Conservation (phyloP, 2,888 invertebrate species). For the Ephialtes manifestator region DNA sequence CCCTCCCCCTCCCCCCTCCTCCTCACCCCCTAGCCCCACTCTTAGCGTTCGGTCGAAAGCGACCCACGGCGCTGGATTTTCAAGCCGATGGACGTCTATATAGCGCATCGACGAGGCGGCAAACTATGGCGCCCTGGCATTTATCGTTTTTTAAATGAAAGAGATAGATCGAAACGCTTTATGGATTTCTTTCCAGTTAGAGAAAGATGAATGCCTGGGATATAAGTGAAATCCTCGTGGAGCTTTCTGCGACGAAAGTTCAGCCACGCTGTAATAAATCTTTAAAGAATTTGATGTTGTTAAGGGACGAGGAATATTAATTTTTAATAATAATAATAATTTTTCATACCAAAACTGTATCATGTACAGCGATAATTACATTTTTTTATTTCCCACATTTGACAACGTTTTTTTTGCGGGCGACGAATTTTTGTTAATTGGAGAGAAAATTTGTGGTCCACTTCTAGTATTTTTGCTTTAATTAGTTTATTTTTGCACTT, state of each 20-base stretch:
- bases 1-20: not conserved
- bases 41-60: not conserved
- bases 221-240: conserved; percentile 57
- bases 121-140: conserved; percentile 5
- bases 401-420: too few species aligned
- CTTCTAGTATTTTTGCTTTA: too few species aligned
- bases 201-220: conserved; percentile 33
- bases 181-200: conserved; percentile 36
- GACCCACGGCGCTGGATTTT: conserved; percentile 39
- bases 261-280: not conserved
- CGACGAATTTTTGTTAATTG: too few species aligned
- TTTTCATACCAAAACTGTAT: too few species aligned
- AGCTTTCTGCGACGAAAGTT: conserved; percentile 41
- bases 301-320: too few species aligned
- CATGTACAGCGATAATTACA: too few species aligned
- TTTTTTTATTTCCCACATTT: too few species aligned
- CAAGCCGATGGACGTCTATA: conserved; percentile 59
- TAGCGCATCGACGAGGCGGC: conserved; percentile 26
- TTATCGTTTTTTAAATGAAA: conserved; percentile 48
- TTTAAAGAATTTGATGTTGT: too few species aligned
- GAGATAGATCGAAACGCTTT: conserved; percentile 56
- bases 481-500: too few species aligned
- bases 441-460: too few species aligned
- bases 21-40: too few species aligned
- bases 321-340: too few species aligned